Conservation (phyloP, 2,888 invertebrate genomes). For the Epinotia brunnichana region DNA sequence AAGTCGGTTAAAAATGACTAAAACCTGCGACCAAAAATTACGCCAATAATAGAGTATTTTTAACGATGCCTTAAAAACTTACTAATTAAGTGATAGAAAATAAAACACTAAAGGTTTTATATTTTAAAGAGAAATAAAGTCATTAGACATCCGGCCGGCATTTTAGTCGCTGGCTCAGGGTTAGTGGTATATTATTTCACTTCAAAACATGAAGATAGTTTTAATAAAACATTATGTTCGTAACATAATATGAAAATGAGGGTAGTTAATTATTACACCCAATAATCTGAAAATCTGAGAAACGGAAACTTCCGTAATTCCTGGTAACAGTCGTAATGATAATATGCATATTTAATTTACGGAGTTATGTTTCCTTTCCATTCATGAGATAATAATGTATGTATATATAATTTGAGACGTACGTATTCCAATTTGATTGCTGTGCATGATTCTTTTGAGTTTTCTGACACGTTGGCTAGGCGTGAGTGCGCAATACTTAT, state of each 20-base stretch:
- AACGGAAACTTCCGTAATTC: conserved; percentile 4
- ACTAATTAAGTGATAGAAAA: too few species aligned
- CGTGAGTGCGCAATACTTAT: not conserved
- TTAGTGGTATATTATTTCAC: too few species aligned
- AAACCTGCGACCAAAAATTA: too few species aligned
- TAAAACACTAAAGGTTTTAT: too few species aligned
- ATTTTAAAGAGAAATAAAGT: too few species aligned
- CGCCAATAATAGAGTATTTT: too few species aligned
- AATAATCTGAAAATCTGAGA: not conserved
- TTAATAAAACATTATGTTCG: not conserved
- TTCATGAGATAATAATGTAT: conserved; percentile 1
- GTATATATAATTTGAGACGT: not conserved
- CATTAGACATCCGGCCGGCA: too few species aligned
- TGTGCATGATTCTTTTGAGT: too few species aligned
- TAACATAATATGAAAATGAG: not conserved
- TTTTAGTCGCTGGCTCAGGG: too few species aligned
- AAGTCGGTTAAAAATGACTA: too few species aligned
- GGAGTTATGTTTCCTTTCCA: not conserved
- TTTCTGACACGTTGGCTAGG: not conserved
- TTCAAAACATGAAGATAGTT: too few species aligned
- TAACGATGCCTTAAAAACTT: not conserved
- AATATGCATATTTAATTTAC: conserved; percentile 12
- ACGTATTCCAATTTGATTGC: not conserved
- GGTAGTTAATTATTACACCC: not conserved
- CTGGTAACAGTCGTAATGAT: not conserved